These are phyloP conservation scores for Melanophora roralis DNA, from an alignment of 2,888 invertebrate genomes.

Conservation along the genomic window DNA sequence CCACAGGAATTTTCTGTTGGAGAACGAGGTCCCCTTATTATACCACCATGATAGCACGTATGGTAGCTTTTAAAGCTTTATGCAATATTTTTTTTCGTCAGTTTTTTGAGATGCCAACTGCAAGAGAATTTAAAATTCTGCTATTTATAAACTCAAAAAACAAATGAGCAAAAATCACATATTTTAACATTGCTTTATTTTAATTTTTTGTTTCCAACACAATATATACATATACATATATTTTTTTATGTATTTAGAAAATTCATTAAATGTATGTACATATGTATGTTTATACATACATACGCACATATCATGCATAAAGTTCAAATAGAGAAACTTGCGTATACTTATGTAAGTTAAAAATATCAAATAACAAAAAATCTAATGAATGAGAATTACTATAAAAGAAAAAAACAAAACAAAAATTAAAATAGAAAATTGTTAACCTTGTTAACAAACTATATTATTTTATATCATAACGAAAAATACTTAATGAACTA, in stretches of 20 bases:
- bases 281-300: no score
- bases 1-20: no score
- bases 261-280: constrained; percentile 5
- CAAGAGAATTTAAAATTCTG: constrained; percentile 29
- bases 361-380: constrained; percentile 55
- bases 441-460: no score
- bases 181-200: background rate
- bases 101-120: constrained; percentile 23
- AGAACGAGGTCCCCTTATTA: no score
- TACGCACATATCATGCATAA: no score
- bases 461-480: no score
- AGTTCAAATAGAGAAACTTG: constrained; percentile 38
- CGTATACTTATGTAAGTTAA: background rate
- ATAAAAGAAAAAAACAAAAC: background rate
- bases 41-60: background rate
- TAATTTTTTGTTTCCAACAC: background rate
- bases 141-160: constrained; percentile 16
- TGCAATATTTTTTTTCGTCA: background rate
- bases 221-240: background rate
- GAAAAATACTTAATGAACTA: no score
- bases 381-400: background rate
- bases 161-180: constrained; percentile 6
- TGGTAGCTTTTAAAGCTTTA: background rate
- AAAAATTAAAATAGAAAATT: no score
- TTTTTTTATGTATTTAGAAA: no score